Evolutionary conservation across 2,888 invertebrate species (phyloP), one percentile per base, ranked within the genome.

Genomic region (Sepiola atlantica): DNA sequence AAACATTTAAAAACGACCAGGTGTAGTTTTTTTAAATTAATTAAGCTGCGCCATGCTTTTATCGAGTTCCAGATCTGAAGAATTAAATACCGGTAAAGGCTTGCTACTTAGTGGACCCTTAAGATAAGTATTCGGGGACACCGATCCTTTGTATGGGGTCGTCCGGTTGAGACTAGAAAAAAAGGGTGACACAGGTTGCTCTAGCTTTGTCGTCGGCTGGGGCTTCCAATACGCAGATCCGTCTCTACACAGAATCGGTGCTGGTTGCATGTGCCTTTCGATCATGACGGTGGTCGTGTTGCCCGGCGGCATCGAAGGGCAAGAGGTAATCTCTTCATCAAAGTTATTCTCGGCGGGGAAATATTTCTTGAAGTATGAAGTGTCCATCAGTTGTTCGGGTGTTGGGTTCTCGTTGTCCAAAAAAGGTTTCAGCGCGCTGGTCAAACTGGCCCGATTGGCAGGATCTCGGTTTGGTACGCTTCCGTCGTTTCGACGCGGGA

Each of bases 51-150:
- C 28, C 18, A 92, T 93, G 16, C 35, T 35, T 55, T 93, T 93
- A 20, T 93, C 93, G 4, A 93, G 35, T 61, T 93, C 93, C 55
- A 93, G 8, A 24, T 93, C 93, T 35, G 93, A 61, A 28, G 93
- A 55, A 61, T 93, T 93, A 28, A 93, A 93, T 61, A 35, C 57
- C 14, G 93, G 93, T 61, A 61, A 93, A 2, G 93, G 93, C 28
- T 61, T 93, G 20, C 35, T 32, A 35, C 93, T 93, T 4, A 93
- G 35, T 93, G 93, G 93, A 35, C 57, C 93, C 57, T 61, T 93
- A 18, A 93, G 35, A 10, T 55, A 35, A 55, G 93, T 61, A 93
- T 55, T 55, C 10, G 93, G 55, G 3, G 61, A 61, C 8, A 61
- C 28, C 32, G 55, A 61, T 18, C 32, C 55, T 93, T 93, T 93